These are phyloP conservation scores for Botrylloides violaceus DNA, from an alignment of 23 tunicate genomes.

Conservation along the genomic window DNA sequence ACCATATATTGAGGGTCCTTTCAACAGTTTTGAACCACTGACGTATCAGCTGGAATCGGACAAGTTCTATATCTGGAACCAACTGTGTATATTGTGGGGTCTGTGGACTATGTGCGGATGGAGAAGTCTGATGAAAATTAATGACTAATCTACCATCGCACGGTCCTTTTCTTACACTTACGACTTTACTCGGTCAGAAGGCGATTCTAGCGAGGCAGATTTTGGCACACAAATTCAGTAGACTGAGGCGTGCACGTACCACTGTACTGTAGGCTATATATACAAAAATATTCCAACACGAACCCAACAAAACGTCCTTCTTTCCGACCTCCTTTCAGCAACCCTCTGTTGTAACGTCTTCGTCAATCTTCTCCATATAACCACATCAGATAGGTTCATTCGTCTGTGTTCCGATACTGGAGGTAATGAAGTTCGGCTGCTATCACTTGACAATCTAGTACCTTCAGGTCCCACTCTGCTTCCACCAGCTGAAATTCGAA, in stretches of 20 bases:
- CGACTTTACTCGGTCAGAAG: too few relatives aligned
- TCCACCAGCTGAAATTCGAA: background rate
- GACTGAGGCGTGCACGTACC: background rate
- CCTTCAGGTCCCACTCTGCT: background rate
- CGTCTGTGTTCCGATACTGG: conserved; percentile 25
- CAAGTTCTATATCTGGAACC: too few relatives aligned
- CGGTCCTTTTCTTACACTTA: background rate
- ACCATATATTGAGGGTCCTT: too few relatives aligned
- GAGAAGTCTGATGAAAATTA: too few relatives aligned
- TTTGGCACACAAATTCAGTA: background rate
- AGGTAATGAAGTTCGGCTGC: conserved; percentile 15
- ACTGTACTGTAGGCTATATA: background rate
- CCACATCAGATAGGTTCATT: conserved; percentile 34
- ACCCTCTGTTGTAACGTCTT: conserved; percentile 37
- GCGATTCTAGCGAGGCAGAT: too few relatives aligned
- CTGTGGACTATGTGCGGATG: too few relatives aligned
- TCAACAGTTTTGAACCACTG: too few relatives aligned
- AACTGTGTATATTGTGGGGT: too few relatives aligned
- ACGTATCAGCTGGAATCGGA: too few relatives aligned
- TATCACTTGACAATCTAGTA: background rate
- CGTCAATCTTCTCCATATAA: conserved; percentile 40
- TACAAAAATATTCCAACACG: background rate
- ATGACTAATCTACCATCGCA: too few relatives aligned
- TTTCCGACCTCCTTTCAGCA: conserved; percentile 23
- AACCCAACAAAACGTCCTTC: conserved; percentile 53